Percentiles rank a stretch among this genome's conserved stretches.
These are phyloP conservation scores for Podilymbus podiceps DNA, from an alignment of 2,113 vertebrate species.

Conservation along the genomic window DNA sequence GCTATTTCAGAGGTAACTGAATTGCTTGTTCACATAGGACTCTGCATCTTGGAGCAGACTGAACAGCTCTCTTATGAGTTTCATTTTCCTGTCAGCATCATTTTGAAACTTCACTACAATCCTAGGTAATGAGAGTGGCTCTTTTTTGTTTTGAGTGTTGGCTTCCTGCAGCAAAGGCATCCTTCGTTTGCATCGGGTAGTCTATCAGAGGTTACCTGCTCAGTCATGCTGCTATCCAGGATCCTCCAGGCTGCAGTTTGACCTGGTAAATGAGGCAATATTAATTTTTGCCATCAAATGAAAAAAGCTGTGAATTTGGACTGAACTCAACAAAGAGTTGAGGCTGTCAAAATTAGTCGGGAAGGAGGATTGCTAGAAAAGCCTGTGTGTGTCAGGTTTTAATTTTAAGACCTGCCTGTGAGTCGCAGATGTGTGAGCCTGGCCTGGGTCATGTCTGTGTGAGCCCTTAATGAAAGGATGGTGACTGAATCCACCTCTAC, in stretches of 20 bases:
- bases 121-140: background rate
- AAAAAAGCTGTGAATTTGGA: background rate
- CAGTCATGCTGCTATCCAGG: accelerated
- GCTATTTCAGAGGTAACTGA: background rate
- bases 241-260: background rate
- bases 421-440: background rate
- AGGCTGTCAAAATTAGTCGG: background rate
- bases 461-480: background rate
- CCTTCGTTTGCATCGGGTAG: background rate
- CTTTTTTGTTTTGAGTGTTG: background rate
- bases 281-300: background rate
- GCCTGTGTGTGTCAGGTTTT: background rate
- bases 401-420: background rate
- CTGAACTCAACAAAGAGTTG: background rate
- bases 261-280: background rate
- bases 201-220: background rate
- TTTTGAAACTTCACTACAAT: background rate
- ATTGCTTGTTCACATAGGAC: background rate
- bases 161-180: background rate
- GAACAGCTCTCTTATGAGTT: background rate
- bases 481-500: background rate
- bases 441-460: background rate
- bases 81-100: background rate
- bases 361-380: background rate
- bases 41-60: background rate